These are phyloP conservation scores for Hypsibius dujardini DNA, from an alignment of 1,140 invertebrate genomes.

Conservation along the genomic window DNA sequence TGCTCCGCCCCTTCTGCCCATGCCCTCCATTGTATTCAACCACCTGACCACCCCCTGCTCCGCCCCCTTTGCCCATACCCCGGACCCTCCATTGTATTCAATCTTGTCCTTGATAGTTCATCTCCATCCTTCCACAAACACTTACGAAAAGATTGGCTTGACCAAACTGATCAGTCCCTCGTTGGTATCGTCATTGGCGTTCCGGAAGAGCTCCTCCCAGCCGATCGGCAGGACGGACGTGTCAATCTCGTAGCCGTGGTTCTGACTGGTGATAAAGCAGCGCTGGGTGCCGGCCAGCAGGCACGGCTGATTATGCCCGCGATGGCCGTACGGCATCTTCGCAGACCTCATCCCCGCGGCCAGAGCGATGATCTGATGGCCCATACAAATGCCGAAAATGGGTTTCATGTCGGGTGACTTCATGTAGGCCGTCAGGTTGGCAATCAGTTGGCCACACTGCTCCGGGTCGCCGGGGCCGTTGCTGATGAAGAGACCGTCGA, in stretches of 20 bases:
- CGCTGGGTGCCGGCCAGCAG: constrained; percentile 59
- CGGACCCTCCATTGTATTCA: no score
- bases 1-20: no score
- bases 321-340: constrained; percentile 94
- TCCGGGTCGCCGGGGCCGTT: constrained; percentile 91
- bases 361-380: constrained; percentile 77
- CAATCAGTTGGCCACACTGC: constrained; percentile 45
- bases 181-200: constrained; percentile 71
- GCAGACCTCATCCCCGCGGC: constrained; percentile 69
- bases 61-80: no score
- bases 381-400: constrained; percentile 90
- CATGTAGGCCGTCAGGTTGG: constrained; percentile 37
- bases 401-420: constrained; percentile 41
- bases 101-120: no score
- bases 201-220: constrained; percentile 79
- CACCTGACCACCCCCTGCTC: no score
- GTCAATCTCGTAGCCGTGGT: constrained; percentile 91
- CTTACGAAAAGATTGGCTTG: constrained; percentile 57
- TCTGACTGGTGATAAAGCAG: constrained; percentile 96
- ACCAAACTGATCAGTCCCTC: constrained; percentile 68
- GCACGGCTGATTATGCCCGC: constrained; percentile 94
- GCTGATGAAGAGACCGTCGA: constrained; percentile 85
- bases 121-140: background rate
- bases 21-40: no score
- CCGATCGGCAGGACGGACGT: constrained; percentile 45